These are phyloP conservation scores for Drosophila paramelanica DNA, from an alignment of 2,888 invertebrate genomes.

Conservation along the genomic window DNA sequence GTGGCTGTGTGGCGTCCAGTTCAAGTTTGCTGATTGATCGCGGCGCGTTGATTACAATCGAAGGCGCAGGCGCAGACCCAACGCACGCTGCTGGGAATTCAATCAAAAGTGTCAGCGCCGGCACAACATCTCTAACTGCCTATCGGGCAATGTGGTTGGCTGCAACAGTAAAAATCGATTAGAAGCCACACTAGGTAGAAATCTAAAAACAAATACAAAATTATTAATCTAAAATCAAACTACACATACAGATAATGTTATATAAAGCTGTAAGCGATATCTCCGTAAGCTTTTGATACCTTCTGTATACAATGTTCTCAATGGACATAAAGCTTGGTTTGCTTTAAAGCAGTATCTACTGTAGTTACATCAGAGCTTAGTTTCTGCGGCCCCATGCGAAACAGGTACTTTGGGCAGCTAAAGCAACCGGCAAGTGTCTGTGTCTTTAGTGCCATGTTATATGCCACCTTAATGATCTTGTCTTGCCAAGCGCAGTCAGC, in stretches of 20 bases:
- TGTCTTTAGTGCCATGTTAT: conserved; percentile 81
- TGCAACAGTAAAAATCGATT: conserved; percentile 28
- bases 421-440: conserved; percentile 71
- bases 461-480: conserved; percentile 84
- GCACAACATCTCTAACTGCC: conserved; percentile 70
- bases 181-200: neutral
- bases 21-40: conserved; percentile 73
- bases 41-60: conserved; percentile 74
- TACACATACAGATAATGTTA: neutral
- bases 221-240: neutral
- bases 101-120: conserved; percentile 82
- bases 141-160: conserved; percentile 55
- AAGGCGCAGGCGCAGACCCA: conserved; percentile 39
- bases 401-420: conserved; percentile 74
- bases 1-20: conserved; percentile 67
- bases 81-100: conserved; percentile 80
- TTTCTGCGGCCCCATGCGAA: conserved; percentile 55
- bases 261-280: no score
- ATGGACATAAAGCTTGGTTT: neutral
- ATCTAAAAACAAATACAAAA: neutral
- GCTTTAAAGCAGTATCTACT: conserved; percentile 26
- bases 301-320: neutral
- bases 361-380: conserved; percentile 39
- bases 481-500: conserved; percentile 68
- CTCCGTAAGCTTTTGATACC: no score